phyloP scores from a whole-genome alignment of 2,797 vertebrate genomes.

The Triplophysa bombifrons region DNA sequence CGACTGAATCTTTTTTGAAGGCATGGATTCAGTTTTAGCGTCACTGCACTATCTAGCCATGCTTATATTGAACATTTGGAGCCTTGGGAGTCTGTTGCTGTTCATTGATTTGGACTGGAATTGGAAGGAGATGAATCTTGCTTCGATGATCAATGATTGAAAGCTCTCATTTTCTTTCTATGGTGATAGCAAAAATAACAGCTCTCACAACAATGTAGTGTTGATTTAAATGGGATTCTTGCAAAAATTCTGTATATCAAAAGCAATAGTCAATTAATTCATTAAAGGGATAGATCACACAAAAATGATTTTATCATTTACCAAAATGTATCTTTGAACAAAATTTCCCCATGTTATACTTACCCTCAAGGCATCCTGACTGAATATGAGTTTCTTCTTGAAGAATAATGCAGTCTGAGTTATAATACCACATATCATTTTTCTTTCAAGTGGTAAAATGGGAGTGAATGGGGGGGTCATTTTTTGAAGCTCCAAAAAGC shows the following conservation, averaged over 20 bases:
- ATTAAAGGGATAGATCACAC: too few species aligned
- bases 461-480: too few species aligned
- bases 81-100: slow-evolving; percentile 20
- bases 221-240: background rate
- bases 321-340: too few species aligned
- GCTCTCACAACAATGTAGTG: background rate
- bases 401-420: too few species aligned
- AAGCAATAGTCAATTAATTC: background rate
- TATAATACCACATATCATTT: too few species aligned
- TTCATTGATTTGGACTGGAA: slow-evolving; percentile 29
- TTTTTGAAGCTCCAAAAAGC: too few species aligned
- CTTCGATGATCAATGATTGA: slow-evolving; percentile 32
- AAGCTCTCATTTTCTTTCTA: slow-evolving; percentile 19
- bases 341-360: too few species aligned
- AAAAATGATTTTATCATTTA: too few species aligned
- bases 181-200: slow-evolving; percentile 2
- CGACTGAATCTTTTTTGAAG: background rate
- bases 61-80: slow-evolving; percentile 16
- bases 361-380: too few species aligned
- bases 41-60: background rate
- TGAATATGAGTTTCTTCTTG: too few species aligned
- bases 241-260: background rate
- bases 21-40: background rate
- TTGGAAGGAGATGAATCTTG: slow-evolving; percentile 5
- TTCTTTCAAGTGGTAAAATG: too few species aligned